These are phyloP conservation scores for Grammomys surdaster DNA, from an alignment of 2,113 vertebrate species.

Conservation along the genomic window DNA sequence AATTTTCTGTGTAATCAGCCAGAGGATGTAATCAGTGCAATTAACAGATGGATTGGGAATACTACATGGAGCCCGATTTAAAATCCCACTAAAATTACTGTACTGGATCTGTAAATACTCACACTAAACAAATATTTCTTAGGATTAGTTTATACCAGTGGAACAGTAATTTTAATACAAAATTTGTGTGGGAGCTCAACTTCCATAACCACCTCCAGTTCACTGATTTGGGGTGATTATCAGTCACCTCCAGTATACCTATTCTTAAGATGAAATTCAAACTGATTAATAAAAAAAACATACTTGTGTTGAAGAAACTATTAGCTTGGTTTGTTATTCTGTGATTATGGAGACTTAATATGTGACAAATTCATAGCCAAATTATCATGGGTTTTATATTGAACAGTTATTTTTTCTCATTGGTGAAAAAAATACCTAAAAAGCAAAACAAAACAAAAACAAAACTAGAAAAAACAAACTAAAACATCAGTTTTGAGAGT, in stretches of 20 bases:
- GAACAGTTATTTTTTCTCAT: not conserved
- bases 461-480: too few species aligned
- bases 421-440: not conserved
- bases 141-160: conserved; percentile 58
- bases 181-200: conserved; percentile 56
- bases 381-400: not conserved
- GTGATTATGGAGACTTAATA: not conserved
- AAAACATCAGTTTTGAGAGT: not conserved
- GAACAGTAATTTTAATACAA: conserved; percentile 52
- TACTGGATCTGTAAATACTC: conserved; percentile 79
- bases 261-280: not conserved
- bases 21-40: conserved; percentile 83
- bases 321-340: not conserved
- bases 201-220: not conserved
- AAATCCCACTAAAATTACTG: conserved; percentile 80
- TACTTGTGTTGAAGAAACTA: not conserved
- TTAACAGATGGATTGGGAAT: conserved; percentile 84
- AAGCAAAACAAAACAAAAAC: not conserved
- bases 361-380: not conserved
- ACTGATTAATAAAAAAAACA: not conserved
- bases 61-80: conserved; percentile 77
- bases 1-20: conserved; percentile 82
- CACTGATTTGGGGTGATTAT: not conserved
- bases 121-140: conserved; percentile 76
- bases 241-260: not conserved